Evolutionary conservation across 2,888 invertebrate species (phyloP), one percentile per base, ranked within the genome.

Genomic region (Cryptus armator): DNA sequence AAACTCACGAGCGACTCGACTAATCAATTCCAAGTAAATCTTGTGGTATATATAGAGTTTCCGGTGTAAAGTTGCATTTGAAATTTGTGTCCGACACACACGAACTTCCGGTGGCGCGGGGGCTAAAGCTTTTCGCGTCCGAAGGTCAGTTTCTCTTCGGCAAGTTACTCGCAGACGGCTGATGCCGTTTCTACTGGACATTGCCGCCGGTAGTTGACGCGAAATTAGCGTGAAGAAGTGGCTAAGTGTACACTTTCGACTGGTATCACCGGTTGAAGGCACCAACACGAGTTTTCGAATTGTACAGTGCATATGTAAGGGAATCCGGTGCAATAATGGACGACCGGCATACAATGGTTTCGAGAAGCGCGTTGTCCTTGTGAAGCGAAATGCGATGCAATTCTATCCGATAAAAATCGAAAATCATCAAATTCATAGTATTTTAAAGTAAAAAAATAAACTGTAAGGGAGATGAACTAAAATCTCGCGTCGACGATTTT

Each of bases 81-180:
- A 24, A 80, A 84, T 76, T 84, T 29, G 48, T 24, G 16, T 53
- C 74, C 43, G 64, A 64, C 62, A 83, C 62, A 53, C 68, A 79
- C 72, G 10, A 77, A 75, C 43, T 83, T 75, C 12, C 59, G 37
- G 9, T 48, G 53, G 37, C 32, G 46, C 37, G 67, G 16, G 64
- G 14, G 16, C 32, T 2, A 44, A 37, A n/a, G 37, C 48, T 14
- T 53, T 24, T 43, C 51, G 56, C 9, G 44, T 14, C 56, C 5
- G 19, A 59, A 46, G 53, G 37, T 56, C 74, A 81, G 48, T 32
- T 62, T 24, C 75, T 68, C 24, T 32, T 68, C 68, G 29, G 12
- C 12, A 48, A 4, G 59, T n/a, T 62, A 62, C 37, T 59, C 37
- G 46, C 6, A 72, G 14, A 29, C 29, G 12, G n/a, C 29, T 62